Evolutionary conservation across 2,113 vertebrate genomes (phyloP).

Genomic region (Siphamia tubifer): DNA sequence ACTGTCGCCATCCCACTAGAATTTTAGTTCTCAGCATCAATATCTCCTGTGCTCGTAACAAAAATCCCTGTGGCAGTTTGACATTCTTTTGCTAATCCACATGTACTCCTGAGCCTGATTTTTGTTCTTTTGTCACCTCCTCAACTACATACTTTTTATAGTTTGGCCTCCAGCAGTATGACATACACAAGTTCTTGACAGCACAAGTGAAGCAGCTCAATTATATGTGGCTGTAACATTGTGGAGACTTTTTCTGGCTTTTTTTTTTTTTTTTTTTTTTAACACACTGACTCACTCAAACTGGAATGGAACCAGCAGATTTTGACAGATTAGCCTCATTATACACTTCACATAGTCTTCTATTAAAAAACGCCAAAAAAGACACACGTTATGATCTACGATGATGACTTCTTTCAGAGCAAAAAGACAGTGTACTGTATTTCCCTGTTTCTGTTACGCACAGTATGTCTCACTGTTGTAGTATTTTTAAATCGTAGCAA

Average conservation of each 20-base stretch:
- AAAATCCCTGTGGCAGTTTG: conserved; percentile 8
- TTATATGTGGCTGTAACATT: conserved; percentile 50
- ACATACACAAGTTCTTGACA: conserved; percentile 36
- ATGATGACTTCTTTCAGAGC: conserved; percentile 20
- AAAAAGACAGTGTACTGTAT: neutral
- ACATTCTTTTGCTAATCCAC: conserved; percentile 14
- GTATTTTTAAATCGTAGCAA: conserved; percentile 23
- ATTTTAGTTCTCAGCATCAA: too few relatives aligned
- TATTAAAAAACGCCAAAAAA: conserved; percentile 57
- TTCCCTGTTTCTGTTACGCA: conserved; percentile 1
- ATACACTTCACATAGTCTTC: conserved; percentile 45
- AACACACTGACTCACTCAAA: conserved; percentile 3
- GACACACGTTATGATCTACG: conserved; percentile 29
- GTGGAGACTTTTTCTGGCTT: neutral
- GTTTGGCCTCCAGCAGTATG: conserved; percentile 29
- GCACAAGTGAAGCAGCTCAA: conserved; percentile 37
- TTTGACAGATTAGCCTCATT: conserved; percentile 66
- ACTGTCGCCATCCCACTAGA: too few relatives aligned
- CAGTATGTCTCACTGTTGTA: neutral
- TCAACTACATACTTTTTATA: conserved; percentile 26
- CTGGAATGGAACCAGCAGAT: conserved; percentile 42
- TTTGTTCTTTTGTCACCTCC: conserved; percentile 25
- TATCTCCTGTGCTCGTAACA: neutral
- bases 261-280: neutral
- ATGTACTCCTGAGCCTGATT: conserved; percentile 20